A percentile compares a stretch with the other conserved stretches of the same genome.
Evolutionary conservation across 2,888 invertebrate genomes (phyloP).

Genomic region (Eupithecia dodoneata): DNA sequence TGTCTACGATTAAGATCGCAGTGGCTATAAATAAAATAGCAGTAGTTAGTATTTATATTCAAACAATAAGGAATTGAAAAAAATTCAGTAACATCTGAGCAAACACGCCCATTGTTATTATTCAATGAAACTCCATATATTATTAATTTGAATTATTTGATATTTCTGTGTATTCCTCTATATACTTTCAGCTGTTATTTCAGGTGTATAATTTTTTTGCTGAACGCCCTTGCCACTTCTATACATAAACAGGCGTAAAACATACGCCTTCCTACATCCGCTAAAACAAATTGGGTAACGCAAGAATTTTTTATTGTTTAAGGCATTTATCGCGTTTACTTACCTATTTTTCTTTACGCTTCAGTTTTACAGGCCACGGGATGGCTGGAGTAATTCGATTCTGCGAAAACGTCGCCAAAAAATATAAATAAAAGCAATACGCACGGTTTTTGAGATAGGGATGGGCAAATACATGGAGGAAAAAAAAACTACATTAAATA

Average conservation of each 20-base stretch:
- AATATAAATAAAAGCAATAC: too few species aligned
- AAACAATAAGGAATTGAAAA: not conserved
- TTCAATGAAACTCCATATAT: not conserved
- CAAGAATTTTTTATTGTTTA: too few species aligned
- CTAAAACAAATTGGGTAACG: not conserved
- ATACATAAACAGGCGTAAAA: not conserved
- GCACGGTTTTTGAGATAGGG: too few species aligned
- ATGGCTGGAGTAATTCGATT: too few species aligned
- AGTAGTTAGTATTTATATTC: not conserved
- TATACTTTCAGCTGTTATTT: not conserved
- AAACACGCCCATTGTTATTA: not conserved
- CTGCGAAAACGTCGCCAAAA: too few species aligned
- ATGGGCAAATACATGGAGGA: too few species aligned
- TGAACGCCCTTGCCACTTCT: not conserved
- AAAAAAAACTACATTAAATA: too few species aligned
- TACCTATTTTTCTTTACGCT: too few species aligned
- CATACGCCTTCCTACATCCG: not conserved
- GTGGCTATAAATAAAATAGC: not conserved
- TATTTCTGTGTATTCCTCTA: not conserved
- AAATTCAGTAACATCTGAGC: constrained; percentile 3
- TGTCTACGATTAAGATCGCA: not conserved
- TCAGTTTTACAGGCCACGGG: too few species aligned
- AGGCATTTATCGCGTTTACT: too few species aligned
- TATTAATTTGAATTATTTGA: constrained; percentile 3
- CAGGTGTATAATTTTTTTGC: not conserved